Conservation (phyloP, 2,888 invertebrate genomes). For the Fabriciana adippe region DNA sequence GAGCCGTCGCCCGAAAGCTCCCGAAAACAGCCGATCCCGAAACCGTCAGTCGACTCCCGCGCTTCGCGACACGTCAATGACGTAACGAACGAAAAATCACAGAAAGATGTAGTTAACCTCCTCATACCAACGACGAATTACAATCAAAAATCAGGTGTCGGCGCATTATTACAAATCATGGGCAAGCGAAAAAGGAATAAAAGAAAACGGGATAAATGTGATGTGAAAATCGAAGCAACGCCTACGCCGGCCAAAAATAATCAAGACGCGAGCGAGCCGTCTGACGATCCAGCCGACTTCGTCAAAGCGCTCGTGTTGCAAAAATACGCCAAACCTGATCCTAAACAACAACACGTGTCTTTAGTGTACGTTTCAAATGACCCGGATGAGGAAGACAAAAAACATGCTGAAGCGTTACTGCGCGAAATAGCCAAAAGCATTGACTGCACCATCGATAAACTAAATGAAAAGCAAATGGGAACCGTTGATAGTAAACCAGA, state of each 20-base stretch:
- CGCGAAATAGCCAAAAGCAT: conserved; percentile 73
- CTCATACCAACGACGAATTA: conserved; percentile 71
- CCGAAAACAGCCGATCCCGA: conserved; percentile 51
- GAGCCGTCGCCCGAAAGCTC: conserved; percentile 45
- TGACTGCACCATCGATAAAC: conserved; percentile 69
- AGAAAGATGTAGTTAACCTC: conserved; percentile 77
- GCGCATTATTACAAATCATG: conserved; percentile 74
- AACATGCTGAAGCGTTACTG: conserved; percentile 71
- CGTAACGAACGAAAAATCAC: conserved; percentile 55
- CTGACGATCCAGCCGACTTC: conserved; percentile 65
- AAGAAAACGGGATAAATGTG: conserved; percentile 62
- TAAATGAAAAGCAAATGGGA: conserved; percentile 68
- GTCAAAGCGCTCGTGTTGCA: conserved; percentile 74
- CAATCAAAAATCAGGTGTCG: conserved; percentile 67
- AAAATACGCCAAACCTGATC: conserved; percentile 67
- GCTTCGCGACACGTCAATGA: conserved; percentile 59
- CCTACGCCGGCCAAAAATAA: conserved; percentile 69
- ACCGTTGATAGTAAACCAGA: conserved; percentile 56
- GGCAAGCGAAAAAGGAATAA: conserved; percentile 66
- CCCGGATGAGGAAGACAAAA: conserved; percentile 66
- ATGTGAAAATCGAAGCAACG: conserved; percentile 45
- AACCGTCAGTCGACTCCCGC: conserved; percentile 61
- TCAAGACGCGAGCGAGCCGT: conserved; percentile 48
- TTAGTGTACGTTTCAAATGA: conserved; percentile 68
- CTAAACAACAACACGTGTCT: conserved; percentile 71